Evolutionary conservation across 2,797 vertebrate species (phyloP).

Genomic region (Propithecus deckenii): DNA sequence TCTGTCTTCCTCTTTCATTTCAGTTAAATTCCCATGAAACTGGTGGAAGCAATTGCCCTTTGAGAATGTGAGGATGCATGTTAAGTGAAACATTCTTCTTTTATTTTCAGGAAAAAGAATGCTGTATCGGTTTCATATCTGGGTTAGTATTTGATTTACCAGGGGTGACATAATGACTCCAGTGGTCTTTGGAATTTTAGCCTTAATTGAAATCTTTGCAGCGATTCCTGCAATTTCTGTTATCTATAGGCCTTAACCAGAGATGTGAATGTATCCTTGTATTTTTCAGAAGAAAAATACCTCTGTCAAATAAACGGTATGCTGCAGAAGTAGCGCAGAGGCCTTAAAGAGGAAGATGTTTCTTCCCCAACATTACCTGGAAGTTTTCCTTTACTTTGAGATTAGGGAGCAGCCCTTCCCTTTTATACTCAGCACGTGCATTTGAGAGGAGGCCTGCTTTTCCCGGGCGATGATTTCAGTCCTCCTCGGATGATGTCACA

Average conservation of each 20-base stretch:
- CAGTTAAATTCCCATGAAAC: neutral
- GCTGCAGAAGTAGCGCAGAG: neutral
- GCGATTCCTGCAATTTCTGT: constrained; percentile 35
- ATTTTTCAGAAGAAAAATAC: constrained; percentile 53
- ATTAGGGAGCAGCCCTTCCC: neutral
- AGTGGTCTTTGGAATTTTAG: constrained; percentile 47
- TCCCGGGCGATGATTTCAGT: neutral
- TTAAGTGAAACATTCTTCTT: constrained; percentile 51
- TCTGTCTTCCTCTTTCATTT: neutral
- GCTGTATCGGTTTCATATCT: constrained; percentile 48
- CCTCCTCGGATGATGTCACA: neutral
- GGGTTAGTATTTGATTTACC: constrained; percentile 8
- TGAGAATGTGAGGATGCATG: neutral
- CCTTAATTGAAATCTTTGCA: constrained; percentile 28
- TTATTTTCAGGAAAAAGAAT: constrained; percentile 56
- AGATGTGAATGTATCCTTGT: constrained; percentile 41
- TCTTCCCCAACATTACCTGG: neutral
- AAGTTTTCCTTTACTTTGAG: neutral
- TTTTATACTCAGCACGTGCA: neutral
- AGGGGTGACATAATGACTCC: constrained; percentile 44
- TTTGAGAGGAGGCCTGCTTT: neutral
- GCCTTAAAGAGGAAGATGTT: neutral
- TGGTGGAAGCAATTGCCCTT: neutral
- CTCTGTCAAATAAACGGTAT: constrained; percentile 16
- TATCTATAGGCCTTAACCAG: neutral